A percentile compares a stretch with the other conserved stretches of the same genome.
Evolutionary conservation across 2,797 vertebrate genomes (phyloP).

Genomic region (Thalassophryne amazonica): DNA sequence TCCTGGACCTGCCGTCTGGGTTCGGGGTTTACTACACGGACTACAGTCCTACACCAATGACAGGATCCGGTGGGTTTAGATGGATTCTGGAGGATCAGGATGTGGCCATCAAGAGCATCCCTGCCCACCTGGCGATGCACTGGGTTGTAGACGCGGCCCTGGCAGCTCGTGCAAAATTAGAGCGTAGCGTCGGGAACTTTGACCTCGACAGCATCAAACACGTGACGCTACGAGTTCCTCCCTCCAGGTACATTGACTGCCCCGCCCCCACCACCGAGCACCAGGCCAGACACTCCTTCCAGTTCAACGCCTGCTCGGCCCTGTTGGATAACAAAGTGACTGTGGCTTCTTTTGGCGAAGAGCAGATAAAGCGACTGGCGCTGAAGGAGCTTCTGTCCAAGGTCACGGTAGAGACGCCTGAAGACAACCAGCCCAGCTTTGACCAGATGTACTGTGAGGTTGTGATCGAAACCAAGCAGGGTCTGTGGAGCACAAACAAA

Average conservation of each 20-base stretch:
- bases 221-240: slow-evolving; percentile 82
- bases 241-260: slow-evolving; percentile 85
- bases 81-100: slow-evolving; percentile 91
- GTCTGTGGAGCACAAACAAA: slow-evolving; percentile 43
- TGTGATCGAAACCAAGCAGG: slow-evolving; percentile 59
- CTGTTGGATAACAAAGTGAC: slow-evolving; percentile 83
- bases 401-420: slow-evolving; percentile 78
- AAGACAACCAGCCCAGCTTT: slow-evolving; percentile 86
- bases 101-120: slow-evolving; percentile 89
- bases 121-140: slow-evolving; percentile 90
- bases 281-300: slow-evolving; percentile 92
- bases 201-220: slow-evolving; percentile 68
- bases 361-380: slow-evolving; percentile 66
- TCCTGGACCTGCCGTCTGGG: slow-evolving; percentile 82
- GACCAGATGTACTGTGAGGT: slow-evolving; percentile 87
- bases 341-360: slow-evolving; percentile 72
- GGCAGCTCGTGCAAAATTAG: slow-evolving; percentile 73
- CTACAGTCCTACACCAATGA: slow-evolving; percentile 78
- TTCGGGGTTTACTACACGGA: slow-evolving; percentile 90
- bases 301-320: slow-evolving; percentile 86
- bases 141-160: slow-evolving; percentile 88
- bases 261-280: slow-evolving; percentile 85
- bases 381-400: slow-evolving; percentile 79
- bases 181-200: slow-evolving; percentile 27
- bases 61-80: slow-evolving; percentile 63